Base-by-base conservation (phyloP, 2,888 invertebrate species). In the Acanthosepion pharaonis region DNA sequence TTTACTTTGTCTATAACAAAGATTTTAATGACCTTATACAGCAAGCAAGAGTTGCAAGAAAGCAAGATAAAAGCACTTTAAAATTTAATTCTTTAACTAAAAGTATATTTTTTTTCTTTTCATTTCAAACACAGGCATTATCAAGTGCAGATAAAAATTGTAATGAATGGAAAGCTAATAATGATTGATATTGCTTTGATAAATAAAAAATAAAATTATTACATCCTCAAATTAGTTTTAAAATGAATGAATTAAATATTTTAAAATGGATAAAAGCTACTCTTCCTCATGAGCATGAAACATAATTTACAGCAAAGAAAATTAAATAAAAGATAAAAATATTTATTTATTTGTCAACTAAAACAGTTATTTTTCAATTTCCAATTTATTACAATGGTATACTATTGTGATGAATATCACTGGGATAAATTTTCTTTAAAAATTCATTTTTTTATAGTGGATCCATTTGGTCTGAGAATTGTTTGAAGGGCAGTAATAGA, bases 21-120 rank as follows among this genome's bases (percentile, higher is more conserved):
- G n/a, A 78, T 78, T 78, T 78, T 78, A 78, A 78, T 78, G 78
- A n/a, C 78, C n/a, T n/a, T 78, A 78, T 78, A n/a, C 15, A 78
- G 78, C 78, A n/a, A 78, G n/a, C n/a, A 78, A 33, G 78, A 78
- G 33, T 33, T n/a, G n/a, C n/a, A 59, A 78, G n/a, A n/a, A 78
- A 78, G 78, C n/a, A 78, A n/a, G 78, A 78, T 78, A 78, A 78
- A 78, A 78, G 78, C 78, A 78, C 78, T 78, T 78, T 33, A 78
- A 78, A 78, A 33, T 78, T 78, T 78, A 78, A 78, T 78, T 78
- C 78, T n/a, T 42, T n/a, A 2, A 33, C n/a, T 15, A 11, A 78
- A 33, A 5, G 42, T 78, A n/a, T 78, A n/a, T 6, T 33, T 78
- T 78, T 78, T 78, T 15, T 33, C 11, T 78, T 78, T 78, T 78